A percentile compares a stretch with the other conserved stretches of the same genome.
phyloP scores from a whole-genome alignment of 2,888 invertebrate species.

The Cancer borealis region DNA sequence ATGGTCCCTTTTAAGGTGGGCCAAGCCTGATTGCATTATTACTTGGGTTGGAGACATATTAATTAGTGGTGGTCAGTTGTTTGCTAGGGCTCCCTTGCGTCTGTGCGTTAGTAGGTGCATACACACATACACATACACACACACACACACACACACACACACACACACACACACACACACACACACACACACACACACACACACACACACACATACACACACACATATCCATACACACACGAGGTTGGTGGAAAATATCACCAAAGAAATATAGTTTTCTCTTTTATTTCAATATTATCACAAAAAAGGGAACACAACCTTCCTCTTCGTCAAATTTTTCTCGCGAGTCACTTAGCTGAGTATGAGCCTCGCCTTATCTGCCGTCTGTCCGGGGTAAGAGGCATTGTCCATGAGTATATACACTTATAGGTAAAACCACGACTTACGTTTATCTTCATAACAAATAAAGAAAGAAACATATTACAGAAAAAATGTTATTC shows the following conservation, averaged over 20 bases:
- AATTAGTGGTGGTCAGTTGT: background rate
- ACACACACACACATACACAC: no score
- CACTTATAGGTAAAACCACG: background rate
- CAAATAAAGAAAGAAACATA: background rate
- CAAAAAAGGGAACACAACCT: background rate
- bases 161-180: no score
- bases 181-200: no score
- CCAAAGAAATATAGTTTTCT: background rate
- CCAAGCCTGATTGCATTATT: background rate
- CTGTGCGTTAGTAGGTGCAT: no score
- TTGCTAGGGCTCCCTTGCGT: background rate
- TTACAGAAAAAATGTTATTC: background rate
- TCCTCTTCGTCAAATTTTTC: background rate
- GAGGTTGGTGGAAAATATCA: background rate
- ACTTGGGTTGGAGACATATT: background rate
- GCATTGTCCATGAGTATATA: background rate
- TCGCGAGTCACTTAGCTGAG: background rate
- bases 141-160: no score
- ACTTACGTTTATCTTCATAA: background rate
- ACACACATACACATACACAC: slow-evolving; percentile 44
- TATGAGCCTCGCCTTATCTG: background rate
- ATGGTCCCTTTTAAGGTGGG: background rate
- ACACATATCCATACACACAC: no score
- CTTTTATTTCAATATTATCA: slow-evolving; percentile 15
- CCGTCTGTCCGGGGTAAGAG: background rate